Base-by-base conservation (phyloP, 2,888 invertebrate species). In the Lysandra coridon region DNA sequence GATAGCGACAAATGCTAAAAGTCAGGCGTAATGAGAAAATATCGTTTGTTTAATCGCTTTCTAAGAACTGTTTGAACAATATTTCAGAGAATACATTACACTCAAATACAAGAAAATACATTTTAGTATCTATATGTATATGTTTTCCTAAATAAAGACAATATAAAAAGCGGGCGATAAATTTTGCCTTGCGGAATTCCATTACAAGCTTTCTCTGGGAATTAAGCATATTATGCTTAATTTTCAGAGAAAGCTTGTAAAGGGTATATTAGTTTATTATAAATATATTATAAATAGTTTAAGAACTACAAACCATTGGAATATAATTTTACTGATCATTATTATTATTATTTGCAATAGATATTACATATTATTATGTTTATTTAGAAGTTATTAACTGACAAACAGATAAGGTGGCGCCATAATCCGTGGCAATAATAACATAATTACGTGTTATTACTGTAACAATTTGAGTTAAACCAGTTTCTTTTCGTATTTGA, bases 1-100 rank as follows among this genome's bases (percentile, higher is more conserved):
- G 78, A 78, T 62, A 62, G 78, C 60, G 62, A 69, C 33, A 69
- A 69, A 69, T 69, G 69, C 69, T 33, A 4, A 69, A 33, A 69
- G 64, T 64, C 30, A 30, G 14, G 14, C 69, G 69, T 69, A 69
- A 69, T 14, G 33, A 69, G 69, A 69, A 69, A 69, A 33, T 33
- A 33, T 69, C 14, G 60, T n/a, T 62, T 53, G 6, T 30, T 1
- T 30, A 64, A 30, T 64, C 64, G 64, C 4, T 69, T 69, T 30
- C 33, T 33, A 69, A 14, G 33, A 69, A 69, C 30, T 69, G 23
- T 69, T 69, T 33, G 10, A 64, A 12, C n/a, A 23, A 2, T 7
- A 6, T n/a, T 62, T 62, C 57, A 5, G 4, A 17, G 57, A 3
- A 57, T 3, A 57, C 4, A 60, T n/a, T n/a, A 60, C 6, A 60